These are phyloP conservation scores for Zaprionus camerounensis DNA, from an alignment of 1,140 invertebrate genomes.

Conservation along the genomic window DNA sequence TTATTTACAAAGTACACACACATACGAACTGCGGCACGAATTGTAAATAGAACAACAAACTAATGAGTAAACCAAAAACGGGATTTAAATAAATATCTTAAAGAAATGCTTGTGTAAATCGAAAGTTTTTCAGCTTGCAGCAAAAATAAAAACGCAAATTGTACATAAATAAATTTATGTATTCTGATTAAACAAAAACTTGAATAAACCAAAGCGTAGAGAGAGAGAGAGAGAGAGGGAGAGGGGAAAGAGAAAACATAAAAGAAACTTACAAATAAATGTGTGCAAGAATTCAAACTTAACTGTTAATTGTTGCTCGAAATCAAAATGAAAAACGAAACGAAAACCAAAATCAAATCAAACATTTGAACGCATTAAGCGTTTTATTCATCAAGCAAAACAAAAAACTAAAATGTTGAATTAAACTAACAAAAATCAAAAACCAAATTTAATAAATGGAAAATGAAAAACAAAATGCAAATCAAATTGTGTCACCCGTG, in stretches of 20 bases:
- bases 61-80: constrained; percentile 9
- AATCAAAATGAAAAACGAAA: constrained; percentile 55
- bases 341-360: constrained; percentile 52
- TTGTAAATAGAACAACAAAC: constrained; percentile 46
- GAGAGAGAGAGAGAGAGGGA: constrained; percentile 5
- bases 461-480: constrained; percentile 61
- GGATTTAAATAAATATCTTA: constrained; percentile 17
- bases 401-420: constrained; percentile 63
- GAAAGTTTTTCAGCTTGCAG: constrained; percentile 36
- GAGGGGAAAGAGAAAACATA: constrained; percentile 2
- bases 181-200: constrained; percentile 26
- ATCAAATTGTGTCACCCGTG: constrained; percentile 79
- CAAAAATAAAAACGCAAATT: constrained; percentile 33
- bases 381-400: constrained; percentile 74
- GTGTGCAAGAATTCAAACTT: constrained; percentile 73
- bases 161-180: constrained; percentile 17
- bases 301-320: constrained; percentile 79
- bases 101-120: constrained; percentile 34
- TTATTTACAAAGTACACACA: constrained; percentile 70
- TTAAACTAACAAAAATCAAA: constrained; percentile 54
- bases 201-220: constrained; percentile 46
- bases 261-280: constrained; percentile 35
- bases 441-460: constrained; percentile 44
- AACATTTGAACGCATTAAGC: constrained; percentile 75
- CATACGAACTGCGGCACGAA: constrained; percentile 26